These are phyloP conservation scores for Desmophyllum pertusum DNA, from an alignment of 92 coral and sea anemone species.

Conservation along the genomic window DNA sequence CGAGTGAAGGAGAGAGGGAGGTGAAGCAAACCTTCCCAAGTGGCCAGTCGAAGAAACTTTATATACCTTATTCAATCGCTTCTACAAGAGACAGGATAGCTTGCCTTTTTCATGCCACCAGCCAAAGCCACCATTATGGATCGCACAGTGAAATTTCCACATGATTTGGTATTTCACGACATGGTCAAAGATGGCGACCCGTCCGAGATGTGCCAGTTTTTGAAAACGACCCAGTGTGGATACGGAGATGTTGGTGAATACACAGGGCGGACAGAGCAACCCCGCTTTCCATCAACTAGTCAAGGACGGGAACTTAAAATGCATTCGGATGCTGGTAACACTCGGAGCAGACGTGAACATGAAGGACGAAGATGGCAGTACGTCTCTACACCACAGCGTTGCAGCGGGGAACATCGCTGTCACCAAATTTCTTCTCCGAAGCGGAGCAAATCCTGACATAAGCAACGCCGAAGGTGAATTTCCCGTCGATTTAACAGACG, in stretches of 20 bases:
- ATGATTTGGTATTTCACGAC: slow-evolving; percentile 90
- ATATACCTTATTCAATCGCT: background rate
- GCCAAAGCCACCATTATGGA: slow-evolving; percentile 21
- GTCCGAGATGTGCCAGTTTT: slow-evolving; percentile 84
- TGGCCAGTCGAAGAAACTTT: slow-evolving; percentile 17
- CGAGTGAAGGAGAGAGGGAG: slow-evolving; percentile 1
- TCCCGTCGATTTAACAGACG: slow-evolving; percentile 93
- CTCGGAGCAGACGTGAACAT: slow-evolving; percentile 98
- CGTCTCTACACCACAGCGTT: slow-evolving; percentile 90
- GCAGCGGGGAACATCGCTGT: slow-evolving; percentile 66
- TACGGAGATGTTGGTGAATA: slow-evolving; percentile 81
- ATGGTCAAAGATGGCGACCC: slow-evolving; percentile 99
- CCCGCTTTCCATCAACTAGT: slow-evolving; percentile 95
- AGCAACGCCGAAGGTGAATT: slow-evolving; percentile 73
- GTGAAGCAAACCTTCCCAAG: background rate
- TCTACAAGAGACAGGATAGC: background rate
- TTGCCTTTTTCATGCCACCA: slow-evolving; percentile 23
- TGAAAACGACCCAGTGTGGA: slow-evolving; percentile 98
- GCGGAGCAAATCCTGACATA: slow-evolving; percentile 94
- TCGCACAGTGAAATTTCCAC: slow-evolving; percentile 93
- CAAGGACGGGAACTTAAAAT: slow-evolving; percentile 91
- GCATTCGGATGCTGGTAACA: slow-evolving; percentile 89
- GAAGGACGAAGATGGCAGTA: slow-evolving; percentile 81
- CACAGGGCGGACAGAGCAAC: slow-evolving; percentile 62
- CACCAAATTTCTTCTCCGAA: slow-evolving; percentile 80